Percentiles rank a stretch among this genome's conserved stretches.
phyloP scores from a whole-genome alignment of 2,888 invertebrate species.

The Apodemia mormo region DNA sequence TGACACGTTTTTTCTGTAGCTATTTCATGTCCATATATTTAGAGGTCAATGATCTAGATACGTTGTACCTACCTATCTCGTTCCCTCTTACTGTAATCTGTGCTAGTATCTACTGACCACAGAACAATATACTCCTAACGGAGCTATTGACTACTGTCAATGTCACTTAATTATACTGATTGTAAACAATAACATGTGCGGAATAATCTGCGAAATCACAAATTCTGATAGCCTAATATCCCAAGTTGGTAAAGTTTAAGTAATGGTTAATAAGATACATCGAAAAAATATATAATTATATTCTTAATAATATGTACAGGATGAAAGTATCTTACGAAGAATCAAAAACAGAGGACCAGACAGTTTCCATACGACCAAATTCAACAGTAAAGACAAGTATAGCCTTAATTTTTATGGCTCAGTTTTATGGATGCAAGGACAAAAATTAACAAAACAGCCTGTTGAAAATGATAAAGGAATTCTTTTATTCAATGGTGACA shows the following conservation, averaged over 20 bases:
- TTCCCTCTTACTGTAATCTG: no score
- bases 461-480: constrained; percentile 81
- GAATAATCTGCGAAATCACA: constrained; percentile 76
- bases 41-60: no score
- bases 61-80: no score
- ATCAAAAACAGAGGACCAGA: constrained; percentile 84
- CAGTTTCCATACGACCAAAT: constrained; percentile 44
- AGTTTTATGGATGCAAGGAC: constrained; percentile 94
- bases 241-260: constrained; percentile 38
- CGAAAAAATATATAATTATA: constrained; percentile 19
- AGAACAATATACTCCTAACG: no score
- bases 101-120: no score
- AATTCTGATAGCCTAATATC: constrained; percentile 38
- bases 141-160: no score
- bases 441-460: constrained; percentile 85
- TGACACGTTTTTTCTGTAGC: no score
- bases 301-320: constrained; percentile 48
- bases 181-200: constrained; percentile 63
- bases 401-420: constrained; percentile 71
- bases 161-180: no score
- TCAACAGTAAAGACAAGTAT: constrained; percentile 41
- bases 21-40: no score
- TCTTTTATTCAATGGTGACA: constrained; percentile 94
- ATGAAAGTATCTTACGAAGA: constrained; percentile 56
- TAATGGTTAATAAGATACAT: neutral